Base-by-base conservation (phyloP, 2,113 vertebrate species). In the Apodemus sylvaticus region DNA sequence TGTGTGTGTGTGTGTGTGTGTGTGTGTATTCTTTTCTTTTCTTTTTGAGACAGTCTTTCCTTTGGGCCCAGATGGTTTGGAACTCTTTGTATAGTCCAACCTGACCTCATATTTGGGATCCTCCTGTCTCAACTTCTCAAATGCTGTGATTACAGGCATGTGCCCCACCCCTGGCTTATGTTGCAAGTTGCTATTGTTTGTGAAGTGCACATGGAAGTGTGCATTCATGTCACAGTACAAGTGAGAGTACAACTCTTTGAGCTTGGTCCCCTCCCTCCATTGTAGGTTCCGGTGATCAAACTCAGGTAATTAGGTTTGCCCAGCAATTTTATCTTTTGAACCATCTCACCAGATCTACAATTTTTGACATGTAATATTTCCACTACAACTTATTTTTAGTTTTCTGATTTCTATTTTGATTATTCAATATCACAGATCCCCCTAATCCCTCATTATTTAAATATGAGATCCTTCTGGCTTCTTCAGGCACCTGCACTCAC, bases 331-430 rank as follows among this genome's bases (percentile, higher is more conserved):
- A 79, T 51, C 77, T 53, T 53, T 53, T 11, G 48, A 79, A 20
- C 48, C 77, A 79, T 79, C 16, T 79, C 26, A 48, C 42, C 31
- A 79, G 48, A 55, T 34, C 62, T 73, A 81, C 73, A 96, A 76
- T n/a, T 74, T 93, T 86, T 76, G 36, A 81, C 94, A 58, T 87
- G 14, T 73, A 78, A 36, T 29, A 77, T 88, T 88, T 74, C 62
- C 29, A 76, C 58, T 68, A 45, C 17, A 53, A 34, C 36, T 96
- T 48, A 45, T 76, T 85, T 70, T 34, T 87, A 85, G 74, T 88
- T 83, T 96, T 90, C 68, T 86, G 64, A 92, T 78, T 92, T 91
- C 66, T 86, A 9, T 62, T 95, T 42, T 70, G 55, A 19, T 88
- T 82, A 93, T 93, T 94, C 48, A 68, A 34, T 68, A 68, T 81